Evolutionary conservation across 1,140 invertebrate species (phyloP), one percentile per base, ranked within the genome.

Genomic region (Penaeus japonicus): DNA sequence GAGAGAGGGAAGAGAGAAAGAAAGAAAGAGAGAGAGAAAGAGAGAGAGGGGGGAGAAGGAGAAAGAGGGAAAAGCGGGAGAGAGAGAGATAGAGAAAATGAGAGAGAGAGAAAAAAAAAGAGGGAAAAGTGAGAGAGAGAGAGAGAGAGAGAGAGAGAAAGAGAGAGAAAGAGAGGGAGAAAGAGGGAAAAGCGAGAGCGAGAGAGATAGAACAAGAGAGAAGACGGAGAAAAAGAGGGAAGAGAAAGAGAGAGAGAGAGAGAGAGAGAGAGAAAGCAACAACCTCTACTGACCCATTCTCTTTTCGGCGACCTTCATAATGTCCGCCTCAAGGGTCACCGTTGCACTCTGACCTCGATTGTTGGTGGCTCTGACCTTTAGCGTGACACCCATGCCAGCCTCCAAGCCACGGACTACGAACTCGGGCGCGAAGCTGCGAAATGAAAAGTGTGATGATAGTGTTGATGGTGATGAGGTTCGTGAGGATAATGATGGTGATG

Each of bases 301-400:
- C 92, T 95, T 96, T 91, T 96, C 96, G 4, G 96, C 96, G 92
- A 97, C 96, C 92, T 96, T 96, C 91, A 97, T 95, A 87, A 96
- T 96, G 91, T 96, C 96, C 91, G 97, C 96, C 91, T 97, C 96
- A 20, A 98, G 93, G 0, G 96, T 93, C 85, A 96, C 94, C 30
- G 95, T 94, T 91, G 97, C 96, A 89, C 96, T 97, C 84, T 95
- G 95, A 70, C 97, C 97, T 92, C 97, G 97, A 47, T 96, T 95
- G 93, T 98, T 98, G 89, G 95, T 94, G 65, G 97, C 96, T 92
- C 97, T 97, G 84, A 96, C 95, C 80, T 96, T 94, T 62, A 98
- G 93, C 86, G 95, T 94, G 92, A 96, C 96, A 24, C 93, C 95
- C 85, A 95, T 93, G 35, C 95, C 95, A 2, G 95, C 91, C 89